Percentiles rank a stretch among this genome's conserved stretches.
Evolutionary conservation across 2,888 invertebrate species (phyloP).

Genomic region (Macrosoma leucophasiata): DNA sequence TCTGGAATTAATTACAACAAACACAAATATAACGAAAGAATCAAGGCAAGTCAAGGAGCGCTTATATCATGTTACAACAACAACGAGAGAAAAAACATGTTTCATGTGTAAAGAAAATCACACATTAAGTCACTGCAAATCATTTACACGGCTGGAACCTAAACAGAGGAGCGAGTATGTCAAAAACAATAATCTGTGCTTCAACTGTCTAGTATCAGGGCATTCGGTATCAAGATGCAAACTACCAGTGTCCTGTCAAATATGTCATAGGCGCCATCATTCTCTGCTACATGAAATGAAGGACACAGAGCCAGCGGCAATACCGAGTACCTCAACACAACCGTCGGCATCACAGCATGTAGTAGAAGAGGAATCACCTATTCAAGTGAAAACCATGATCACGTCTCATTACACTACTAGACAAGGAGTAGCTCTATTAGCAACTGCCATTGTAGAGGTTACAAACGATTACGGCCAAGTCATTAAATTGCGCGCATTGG

Average conservation of each 20-base stretch:
- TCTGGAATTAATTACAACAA: conserved; percentile 13
- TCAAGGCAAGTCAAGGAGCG: background rate
- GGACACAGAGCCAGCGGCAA: conserved; percentile 1
- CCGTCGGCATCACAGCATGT: conserved; percentile 4
- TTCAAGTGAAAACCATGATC: conserved; percentile 11
- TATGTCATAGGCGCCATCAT: conserved; percentile 13
- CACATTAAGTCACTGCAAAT: conserved; percentile 13
- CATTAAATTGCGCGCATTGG: conserved; percentile 14
- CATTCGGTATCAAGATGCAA: conserved; percentile 9
- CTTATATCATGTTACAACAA: conserved; percentile 8
- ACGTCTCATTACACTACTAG: conserved; percentile 15
- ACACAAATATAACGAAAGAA: background rate
- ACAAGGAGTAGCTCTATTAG: conserved; percentile 2
- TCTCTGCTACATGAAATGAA: conserved; percentile 16
- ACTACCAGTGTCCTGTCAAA: conserved; percentile 10
- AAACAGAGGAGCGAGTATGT: conserved; percentile 7
- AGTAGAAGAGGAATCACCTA: background rate
- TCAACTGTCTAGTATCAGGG: conserved; percentile 12
- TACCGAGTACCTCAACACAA: conserved; percentile 4
- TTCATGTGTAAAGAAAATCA: conserved; percentile 1
- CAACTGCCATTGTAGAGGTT: conserved; percentile 1
- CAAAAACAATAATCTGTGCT: conserved; percentile 7
- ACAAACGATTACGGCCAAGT: conserved; percentile 5
- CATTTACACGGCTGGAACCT: conserved; percentile 2
- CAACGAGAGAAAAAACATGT: background rate